These are phyloP conservation scores for Holothuria glaberrima DNA, from an alignment of 35 echinoderm and acorn worm species.

Conservation along the genomic window DNA sequence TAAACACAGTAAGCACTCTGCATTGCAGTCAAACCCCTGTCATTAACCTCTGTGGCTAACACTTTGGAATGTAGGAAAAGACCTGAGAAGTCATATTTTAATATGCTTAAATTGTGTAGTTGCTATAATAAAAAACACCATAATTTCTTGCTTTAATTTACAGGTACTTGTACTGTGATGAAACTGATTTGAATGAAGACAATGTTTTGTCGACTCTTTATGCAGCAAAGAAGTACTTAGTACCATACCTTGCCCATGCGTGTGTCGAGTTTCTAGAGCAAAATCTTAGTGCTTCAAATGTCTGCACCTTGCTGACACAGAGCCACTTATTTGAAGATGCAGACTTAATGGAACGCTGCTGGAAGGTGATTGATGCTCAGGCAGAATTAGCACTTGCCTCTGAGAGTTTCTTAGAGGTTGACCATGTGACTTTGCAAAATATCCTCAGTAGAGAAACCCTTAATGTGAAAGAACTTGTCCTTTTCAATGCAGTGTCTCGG, in stretches of 20 bases:
- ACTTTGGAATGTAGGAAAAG: too few relatives aligned
- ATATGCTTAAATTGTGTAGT: too few relatives aligned
- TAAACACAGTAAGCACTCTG: too few relatives aligned
- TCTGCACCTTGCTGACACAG: constrained; percentile 88
- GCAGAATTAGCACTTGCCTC: constrained; percentile 90
- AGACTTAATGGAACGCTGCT: constrained; percentile 92
- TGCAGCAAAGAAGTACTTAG: constrained; percentile 98
- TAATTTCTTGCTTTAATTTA: background rate
- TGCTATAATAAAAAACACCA: too few relatives aligned
- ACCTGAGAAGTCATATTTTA: too few relatives aligned
- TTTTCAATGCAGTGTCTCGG: constrained; percentile 79
- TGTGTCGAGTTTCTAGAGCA: constrained; percentile 94
- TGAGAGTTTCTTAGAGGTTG: constrained; percentile 95
- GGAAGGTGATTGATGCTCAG: constrained; percentile 98
- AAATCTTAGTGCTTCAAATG: constrained; percentile 91
- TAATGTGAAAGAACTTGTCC: constrained; percentile 95
- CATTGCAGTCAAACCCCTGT: too few relatives aligned
- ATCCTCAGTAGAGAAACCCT: constrained; percentile 92
- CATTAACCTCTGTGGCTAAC: too few relatives aligned
- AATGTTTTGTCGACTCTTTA: constrained; percentile 95
- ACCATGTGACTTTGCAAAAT: constrained; percentile 78
- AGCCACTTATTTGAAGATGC: constrained; percentile 97
- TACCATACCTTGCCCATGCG: constrained; percentile 87
- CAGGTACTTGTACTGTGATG: constrained; percentile 99
- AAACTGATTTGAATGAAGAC: constrained; percentile 92